Evolutionary conservation across 2,113 vertebrate species (phyloP).

Genomic region (Peucedramus taeniatus): DNA sequence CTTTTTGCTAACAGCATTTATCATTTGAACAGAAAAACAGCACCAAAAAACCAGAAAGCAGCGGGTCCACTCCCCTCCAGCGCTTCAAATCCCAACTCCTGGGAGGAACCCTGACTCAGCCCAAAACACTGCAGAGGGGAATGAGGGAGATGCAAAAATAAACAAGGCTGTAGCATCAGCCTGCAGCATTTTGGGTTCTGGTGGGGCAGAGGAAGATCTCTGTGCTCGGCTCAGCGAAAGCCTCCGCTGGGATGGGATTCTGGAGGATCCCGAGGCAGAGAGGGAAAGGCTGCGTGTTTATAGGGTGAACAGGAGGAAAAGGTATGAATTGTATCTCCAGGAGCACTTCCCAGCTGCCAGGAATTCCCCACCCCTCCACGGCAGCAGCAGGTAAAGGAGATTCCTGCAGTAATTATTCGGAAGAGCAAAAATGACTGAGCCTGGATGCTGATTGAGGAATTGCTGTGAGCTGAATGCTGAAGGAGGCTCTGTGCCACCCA

Average conservation of each 20-base stretch:
- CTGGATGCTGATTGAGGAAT: neutral
- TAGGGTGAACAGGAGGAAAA: constrained; percentile 77
- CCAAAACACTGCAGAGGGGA: neutral
- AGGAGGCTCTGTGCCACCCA: neutral
- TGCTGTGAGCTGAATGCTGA: neutral
- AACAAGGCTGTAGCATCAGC: neutral
- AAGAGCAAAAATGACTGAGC: neutral
- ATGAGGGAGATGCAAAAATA: neutral
- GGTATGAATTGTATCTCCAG: constrained; percentile 71
- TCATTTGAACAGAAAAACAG: constrained; percentile 68
- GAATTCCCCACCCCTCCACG: neutral
- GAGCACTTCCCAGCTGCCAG: constrained; percentile 4
- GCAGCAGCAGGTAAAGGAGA: neutral
- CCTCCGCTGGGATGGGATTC: constrained; percentile 83
- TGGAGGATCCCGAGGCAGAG: constrained; percentile 80
- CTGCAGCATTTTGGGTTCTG: neutral
- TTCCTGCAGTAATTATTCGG: neutral
- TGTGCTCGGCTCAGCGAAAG: constrained; percentile 64
- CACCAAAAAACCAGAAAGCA: constrained; percentile 18
- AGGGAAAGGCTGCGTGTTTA: constrained; percentile 77
- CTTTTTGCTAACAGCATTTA: neutral
- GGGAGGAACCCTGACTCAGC: neutral
- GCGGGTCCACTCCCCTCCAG: neutral
- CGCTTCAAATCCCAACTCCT: neutral
- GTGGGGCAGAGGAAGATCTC: neutral